Evolutionary conservation across 2,888 invertebrate species (phyloP), one percentile per base, ranked within the genome.

Genomic region (Metallyticus violacea): DNA sequence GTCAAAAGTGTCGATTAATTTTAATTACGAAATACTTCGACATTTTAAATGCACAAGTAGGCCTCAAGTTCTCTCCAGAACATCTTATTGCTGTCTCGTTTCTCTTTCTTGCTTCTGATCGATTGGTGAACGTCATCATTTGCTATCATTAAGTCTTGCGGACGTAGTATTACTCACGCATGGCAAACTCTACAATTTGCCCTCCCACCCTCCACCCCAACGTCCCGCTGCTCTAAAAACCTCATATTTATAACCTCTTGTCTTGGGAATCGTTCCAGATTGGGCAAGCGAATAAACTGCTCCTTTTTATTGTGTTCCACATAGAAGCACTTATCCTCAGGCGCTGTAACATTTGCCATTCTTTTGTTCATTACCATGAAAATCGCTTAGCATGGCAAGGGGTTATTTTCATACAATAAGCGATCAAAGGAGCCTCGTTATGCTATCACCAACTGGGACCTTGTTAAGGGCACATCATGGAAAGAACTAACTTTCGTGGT

Each of bases 111-210:
- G 40, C 40, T 76, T 76, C 76, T 82, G 82, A 82, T 82, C 82
- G 82, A 82, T 82, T 27, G 76, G 26, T 2, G 76, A 76, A 76
- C 26, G 82, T 82, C 82, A 62, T 62, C 40, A 27, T 82, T 82
- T 82, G 62, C 82, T 82, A 82, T 82, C 82, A 82, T 82, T 82
- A 82, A 82, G 76, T 82, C 15, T 76, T 76, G 76, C 62, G 26
- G 76, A 82, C 29, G 40, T n/a, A 76, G 76, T 76, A 15, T 40
- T 82, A 76, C 76, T 82, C 82, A 82, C 82, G 82, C 82, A 82
- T 29, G 76, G 26, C 76, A 40, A 22, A 15, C 40, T 27, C 22
- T 22, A 26, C 82, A 82, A 82, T 82, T 82, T 82, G 82, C 76
- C 82, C 40, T 22, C 40, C n/a, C n/a, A n/a, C 2, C 40, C 15